phyloP scores from a whole-genome alignment of 2,113 vertebrate genomes.

The Neotoma lepida region DNA sequence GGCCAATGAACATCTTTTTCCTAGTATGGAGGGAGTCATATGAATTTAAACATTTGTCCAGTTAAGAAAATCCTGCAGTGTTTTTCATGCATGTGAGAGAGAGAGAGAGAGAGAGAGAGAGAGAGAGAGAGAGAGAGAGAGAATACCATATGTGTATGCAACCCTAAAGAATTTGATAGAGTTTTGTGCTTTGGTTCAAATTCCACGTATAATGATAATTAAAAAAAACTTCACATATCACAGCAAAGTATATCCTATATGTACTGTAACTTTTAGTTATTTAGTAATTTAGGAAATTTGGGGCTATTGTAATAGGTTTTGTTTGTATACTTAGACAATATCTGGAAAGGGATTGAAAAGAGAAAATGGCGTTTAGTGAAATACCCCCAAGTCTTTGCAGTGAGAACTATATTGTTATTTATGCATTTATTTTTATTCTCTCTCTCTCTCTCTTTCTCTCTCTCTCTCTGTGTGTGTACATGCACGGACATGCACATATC shows the following conservation, averaged over 20 bases:
- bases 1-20: constrained; percentile 4
- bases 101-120: background rate
- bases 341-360: background rate
- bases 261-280: background rate
- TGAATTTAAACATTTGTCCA: constrained; percentile 38
- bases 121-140: background rate
- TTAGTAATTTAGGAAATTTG: background rate
- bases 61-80: background rate
- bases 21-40: background rate
- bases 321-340: constrained; percentile 26
- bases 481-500: background rate
- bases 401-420: background rate
- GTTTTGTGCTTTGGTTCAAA: background rate
- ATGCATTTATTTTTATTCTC: background rate
- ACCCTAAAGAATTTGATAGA: background rate
- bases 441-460: background rate
- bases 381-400: background rate
- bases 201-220: background rate
- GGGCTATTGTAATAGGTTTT: background rate
- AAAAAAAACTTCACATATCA: background rate
- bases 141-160: background rate
- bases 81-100: background rate
- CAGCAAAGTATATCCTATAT: background rate
- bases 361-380: background rate
- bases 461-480: background rate